phyloP scores from a whole-genome alignment of 2,797 vertebrate species.

The Choloepus didactylus region DNA sequence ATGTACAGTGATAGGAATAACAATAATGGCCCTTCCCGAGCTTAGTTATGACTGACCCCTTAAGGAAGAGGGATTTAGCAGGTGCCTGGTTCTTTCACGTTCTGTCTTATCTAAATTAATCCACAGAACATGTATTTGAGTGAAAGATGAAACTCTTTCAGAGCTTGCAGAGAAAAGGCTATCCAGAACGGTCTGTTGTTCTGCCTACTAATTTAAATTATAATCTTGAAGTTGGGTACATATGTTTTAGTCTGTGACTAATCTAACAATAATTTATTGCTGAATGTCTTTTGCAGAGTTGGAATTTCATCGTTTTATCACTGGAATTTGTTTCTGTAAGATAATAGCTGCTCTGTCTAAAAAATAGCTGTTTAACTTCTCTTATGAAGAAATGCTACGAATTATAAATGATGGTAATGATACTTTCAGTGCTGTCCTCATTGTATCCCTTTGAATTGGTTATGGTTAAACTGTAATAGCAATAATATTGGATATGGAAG shows the following conservation, averaged over 20 bases:
- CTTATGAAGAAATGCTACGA: background rate
- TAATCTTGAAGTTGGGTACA: background rate
- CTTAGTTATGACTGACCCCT: conserved; percentile 1
- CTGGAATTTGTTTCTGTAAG: conserved; percentile 41
- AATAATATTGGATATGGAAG: background rate
- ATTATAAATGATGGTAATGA: background rate
- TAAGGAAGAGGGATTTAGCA: background rate
- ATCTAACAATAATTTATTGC: background rate
- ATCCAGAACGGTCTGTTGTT: background rate
- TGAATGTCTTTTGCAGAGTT: background rate
- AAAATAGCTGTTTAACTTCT: background rate
- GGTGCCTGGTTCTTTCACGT: background rate
- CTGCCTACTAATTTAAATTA: background rate
- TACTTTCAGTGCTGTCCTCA: background rate
- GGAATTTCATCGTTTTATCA: background rate
- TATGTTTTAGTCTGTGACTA: background rate
- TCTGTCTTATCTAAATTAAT: background rate
- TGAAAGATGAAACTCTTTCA: background rate
- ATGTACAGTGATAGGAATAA: background rate
- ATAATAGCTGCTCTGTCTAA: background rate
- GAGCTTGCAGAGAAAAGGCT: background rate
- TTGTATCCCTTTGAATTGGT: background rate
- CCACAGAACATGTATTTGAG: background rate
- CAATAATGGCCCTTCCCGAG: background rate
- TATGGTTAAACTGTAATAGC: background rate